Conservation (phyloP, 1,140 invertebrate genomes). For the Drosophila navojoa region DNA sequence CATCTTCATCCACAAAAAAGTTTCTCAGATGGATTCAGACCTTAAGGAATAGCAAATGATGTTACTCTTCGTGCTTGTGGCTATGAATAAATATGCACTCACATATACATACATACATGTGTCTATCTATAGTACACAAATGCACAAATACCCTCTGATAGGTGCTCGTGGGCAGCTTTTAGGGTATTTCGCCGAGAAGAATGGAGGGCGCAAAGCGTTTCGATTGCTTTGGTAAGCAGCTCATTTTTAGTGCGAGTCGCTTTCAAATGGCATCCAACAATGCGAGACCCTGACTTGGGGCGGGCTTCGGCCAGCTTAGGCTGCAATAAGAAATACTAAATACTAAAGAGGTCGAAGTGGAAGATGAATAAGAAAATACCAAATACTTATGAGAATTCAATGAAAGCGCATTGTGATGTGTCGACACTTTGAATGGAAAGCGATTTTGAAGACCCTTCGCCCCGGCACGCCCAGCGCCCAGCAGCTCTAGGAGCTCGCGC, state of each 20-base stretch:
- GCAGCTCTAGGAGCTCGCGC: neutral
- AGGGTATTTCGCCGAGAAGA: slow-evolving; percentile 12
- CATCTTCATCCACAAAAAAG: too few species aligned
- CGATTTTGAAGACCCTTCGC: slow-evolving; percentile 10
- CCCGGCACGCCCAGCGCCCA: neutral
- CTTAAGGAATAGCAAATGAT: too few species aligned
- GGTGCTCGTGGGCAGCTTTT: neutral
- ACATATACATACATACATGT: too few species aligned
- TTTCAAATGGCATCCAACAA: neutral
- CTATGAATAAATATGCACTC: too few species aligned
- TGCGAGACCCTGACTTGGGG: slow-evolving; percentile 8
- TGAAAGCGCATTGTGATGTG: slow-evolving; percentile 1
- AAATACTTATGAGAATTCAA: slow-evolving; percentile 20
- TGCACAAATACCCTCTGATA: too few species aligned
- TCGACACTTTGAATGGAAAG: slow-evolving; percentile 36
- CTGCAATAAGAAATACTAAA: slow-evolving; percentile 26
- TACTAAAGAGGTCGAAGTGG: neutral
- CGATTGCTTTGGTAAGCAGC: slow-evolving; percentile 21
- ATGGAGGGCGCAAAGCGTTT: neutral
- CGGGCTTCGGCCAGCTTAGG: slow-evolving; percentile 6
- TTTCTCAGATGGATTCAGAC: too few species aligned
- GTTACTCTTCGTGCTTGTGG: too few species aligned
- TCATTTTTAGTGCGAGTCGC: neutral
- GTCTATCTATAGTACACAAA: too few species aligned
- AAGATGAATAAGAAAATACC: neutral